Conservation (phyloP, 2,888 invertebrate species). For the Acanthosepion esculentum region DNA sequence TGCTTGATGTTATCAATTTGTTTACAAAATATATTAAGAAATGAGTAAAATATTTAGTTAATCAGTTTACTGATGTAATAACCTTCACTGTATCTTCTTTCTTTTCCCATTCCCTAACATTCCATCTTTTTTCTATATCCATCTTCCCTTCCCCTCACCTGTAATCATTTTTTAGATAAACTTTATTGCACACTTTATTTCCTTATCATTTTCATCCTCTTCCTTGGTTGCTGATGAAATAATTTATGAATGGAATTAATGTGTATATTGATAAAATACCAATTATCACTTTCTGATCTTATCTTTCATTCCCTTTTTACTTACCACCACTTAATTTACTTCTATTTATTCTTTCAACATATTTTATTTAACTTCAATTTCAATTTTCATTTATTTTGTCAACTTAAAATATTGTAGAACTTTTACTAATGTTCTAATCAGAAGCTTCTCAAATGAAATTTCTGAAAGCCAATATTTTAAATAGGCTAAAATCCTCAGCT, state of each 20-base stretch:
- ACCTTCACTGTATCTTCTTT: neutral
- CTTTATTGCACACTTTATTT: neutral
- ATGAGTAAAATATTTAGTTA: neutral
- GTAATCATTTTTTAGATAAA: neutral
- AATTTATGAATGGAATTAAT: neutral
- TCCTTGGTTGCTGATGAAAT: neutral
- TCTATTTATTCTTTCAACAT: neutral
- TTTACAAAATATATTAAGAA: neutral
- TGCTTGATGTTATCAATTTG: neutral
- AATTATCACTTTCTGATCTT: conserved; percentile 11
- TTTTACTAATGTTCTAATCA: too few relatives aligned
- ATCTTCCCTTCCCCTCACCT: neutral
- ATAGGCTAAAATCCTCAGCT: too few relatives aligned
- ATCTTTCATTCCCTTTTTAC: neutral
- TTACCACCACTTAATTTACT: neutral
- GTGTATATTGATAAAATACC: conserved; percentile 1
- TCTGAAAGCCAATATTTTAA: too few relatives aligned
- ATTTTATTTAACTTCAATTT: neutral
- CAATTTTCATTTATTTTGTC: neutral
- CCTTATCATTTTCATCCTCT: neutral
- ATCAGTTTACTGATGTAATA: neutral
- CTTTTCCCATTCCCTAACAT: neutral
- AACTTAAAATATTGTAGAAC: neutral
- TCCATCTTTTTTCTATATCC: neutral
- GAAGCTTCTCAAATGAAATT: too few relatives aligned